Evolutionary conservation across 2,888 invertebrate genomes (phyloP).

Genomic region (Tridacna crocea): DNA sequence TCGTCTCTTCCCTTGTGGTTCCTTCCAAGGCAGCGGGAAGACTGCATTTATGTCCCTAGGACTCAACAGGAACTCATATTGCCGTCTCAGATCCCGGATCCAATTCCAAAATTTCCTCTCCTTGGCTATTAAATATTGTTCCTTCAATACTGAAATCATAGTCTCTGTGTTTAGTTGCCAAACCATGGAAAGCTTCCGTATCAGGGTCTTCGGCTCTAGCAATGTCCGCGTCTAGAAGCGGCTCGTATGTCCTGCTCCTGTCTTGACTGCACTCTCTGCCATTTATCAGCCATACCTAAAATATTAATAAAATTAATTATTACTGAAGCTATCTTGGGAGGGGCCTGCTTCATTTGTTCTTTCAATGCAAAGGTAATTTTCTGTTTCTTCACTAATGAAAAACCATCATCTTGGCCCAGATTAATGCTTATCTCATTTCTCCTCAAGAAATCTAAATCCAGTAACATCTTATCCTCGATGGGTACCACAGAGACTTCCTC

Average conservation of each 20-base stretch:
- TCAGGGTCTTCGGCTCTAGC: not conserved
- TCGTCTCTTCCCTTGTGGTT: not conserved
- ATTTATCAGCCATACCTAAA: not conserved
- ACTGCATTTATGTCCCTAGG: not conserved
- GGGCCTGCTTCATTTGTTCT: not conserved
- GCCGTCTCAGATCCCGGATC: not conserved
- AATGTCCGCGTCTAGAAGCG: constrained; percentile 4
- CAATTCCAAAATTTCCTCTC: not conserved
- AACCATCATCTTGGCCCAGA: not conserved
- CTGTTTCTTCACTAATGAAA: not conserved
- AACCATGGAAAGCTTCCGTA: not conserved
- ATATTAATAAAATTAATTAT: not conserved
- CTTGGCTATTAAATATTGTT: not conserved
- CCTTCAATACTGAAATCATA: not conserved
- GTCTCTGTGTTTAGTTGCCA: not conserved
- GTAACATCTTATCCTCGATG: not conserved
- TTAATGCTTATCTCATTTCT: not conserved
- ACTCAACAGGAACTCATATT: not conserved
- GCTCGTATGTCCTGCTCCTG: constrained; percentile 7
- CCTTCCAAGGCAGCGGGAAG: not conserved
- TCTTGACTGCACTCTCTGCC: not conserved
- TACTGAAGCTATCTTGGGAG: not conserved
- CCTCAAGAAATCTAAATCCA: not conserved
- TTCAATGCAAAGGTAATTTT: not conserved
- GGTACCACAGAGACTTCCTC: constrained; percentile 2